Evolutionary conservation across 2,797 vertebrate genomes (phyloP).

Genomic region (Sciurus vulgaris): DNA sequence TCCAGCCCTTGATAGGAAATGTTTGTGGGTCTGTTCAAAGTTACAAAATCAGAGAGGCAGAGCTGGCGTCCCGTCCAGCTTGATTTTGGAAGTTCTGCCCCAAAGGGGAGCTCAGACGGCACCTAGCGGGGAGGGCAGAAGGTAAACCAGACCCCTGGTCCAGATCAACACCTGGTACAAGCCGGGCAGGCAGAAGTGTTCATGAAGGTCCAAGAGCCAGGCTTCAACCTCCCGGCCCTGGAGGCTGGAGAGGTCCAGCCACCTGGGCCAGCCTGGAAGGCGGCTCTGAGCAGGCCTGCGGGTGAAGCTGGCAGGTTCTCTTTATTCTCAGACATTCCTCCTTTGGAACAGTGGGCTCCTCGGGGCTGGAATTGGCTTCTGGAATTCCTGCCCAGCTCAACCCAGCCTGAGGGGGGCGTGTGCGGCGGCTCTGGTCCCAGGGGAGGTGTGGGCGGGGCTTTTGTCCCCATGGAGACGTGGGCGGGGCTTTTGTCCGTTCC

Average conservation of each 20-base stretch:
- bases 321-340: not conserved
- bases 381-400: not conserved
- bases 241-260: fast-evolving
- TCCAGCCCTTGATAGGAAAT: not conserved
- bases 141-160: not conserved
- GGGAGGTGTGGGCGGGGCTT: not conserved
- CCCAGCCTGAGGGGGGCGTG: not conserved
- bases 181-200: not conserved
- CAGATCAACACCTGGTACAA: fast-evolving
- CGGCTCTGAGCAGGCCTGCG: not conserved
- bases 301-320: not conserved
- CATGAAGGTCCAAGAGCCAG: not conserved
- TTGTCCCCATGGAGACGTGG: not conserved
- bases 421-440: not conserved
- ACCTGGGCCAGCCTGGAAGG: not conserved
- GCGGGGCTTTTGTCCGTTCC: no score
- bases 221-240: not conserved
- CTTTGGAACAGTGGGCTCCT: not conserved
- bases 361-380: not conserved
- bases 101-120: not conserved
- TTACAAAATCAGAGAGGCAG: not conserved
- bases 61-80: not conserved
- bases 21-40: not conserved
- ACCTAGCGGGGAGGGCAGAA: fast-evolving
- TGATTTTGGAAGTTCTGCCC: not conserved